Evolutionary conservation across 2,888 invertebrate genomes (phyloP), one percentile per base, ranked within the genome.

Genomic region (Eugnorisma glareosa): DNA sequence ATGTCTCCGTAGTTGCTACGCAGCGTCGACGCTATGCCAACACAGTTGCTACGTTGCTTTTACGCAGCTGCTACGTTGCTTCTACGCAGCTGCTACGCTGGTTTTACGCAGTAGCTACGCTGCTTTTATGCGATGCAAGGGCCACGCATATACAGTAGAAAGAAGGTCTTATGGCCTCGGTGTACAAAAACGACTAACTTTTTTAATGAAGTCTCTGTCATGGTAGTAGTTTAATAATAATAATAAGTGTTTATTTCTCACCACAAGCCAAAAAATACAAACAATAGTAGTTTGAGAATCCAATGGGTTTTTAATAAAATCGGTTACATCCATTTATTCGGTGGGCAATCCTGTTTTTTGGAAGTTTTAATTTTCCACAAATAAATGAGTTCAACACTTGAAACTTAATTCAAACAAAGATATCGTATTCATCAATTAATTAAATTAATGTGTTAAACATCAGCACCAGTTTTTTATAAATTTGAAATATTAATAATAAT

Each of bases 371-470:
- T 21, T 35, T 35, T 43, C n/a, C 21, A 5, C 13, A 21, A 71
- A 35, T 71, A 13, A n/a, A 67, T 18, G 13, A 18, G 11, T 31
- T 15, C 10, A 70, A 31, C 18, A 43, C 24, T 24, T 43, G n/a
- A 43, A n/a, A 18, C 24, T 43, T 43, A 11, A 67, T 28, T 31
- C n/a, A 69, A 64, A 68, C 43, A 79, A 79, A 51, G 28, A 37
- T 51, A 51, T 48, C 31, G 31, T 54, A 7, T 64, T 63, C 48
- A 57, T 37, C 57, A 64, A 35, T 59, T 59, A 79, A 79, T 73
- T 68, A 73, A 78, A 68, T 66, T 35, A 68, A 28, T 57, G n/a
- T 63, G 8, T 45, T 35, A n/a, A 35, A 51, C 35, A 78, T 28
- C 35, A 28, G 21, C 24, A 67, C 31, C 45, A 31, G n/a, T 35